Percentiles rank a stretch among this genome's conserved stretches.
Evolutionary conservation across 2,797 vertebrate genomes (phyloP).

Genomic region (Selene dorsalis): DNA sequence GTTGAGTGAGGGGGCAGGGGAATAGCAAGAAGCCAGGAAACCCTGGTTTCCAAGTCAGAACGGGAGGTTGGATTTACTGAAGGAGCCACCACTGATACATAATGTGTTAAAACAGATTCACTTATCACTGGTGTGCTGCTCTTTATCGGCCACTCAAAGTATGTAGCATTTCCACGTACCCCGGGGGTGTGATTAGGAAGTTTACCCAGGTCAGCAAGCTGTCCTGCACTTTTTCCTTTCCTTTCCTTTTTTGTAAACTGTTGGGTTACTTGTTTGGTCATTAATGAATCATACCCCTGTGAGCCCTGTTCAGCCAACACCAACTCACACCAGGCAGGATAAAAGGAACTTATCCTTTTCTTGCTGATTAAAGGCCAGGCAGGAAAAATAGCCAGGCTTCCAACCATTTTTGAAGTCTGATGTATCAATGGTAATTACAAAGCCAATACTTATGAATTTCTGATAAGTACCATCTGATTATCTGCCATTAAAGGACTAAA

Average conservation of each 20-base stretch:
- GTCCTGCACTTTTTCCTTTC: not conserved
- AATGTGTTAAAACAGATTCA: conserved; percentile 27
- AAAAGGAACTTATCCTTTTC: conserved; percentile 14
- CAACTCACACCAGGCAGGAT: conserved; percentile 5
- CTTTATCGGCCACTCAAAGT: conserved; percentile 36
- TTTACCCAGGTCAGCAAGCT: conserved; percentile 39
- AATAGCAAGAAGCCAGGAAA: conserved; percentile 35
- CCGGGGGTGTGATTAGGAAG: conserved; percentile 5
- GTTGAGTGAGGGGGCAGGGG: conserved; percentile 40
- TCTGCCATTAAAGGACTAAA: conserved; percentile 9
- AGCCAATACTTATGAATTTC: not conserved
- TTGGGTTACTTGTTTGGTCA: not conserved
- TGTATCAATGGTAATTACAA: not conserved
- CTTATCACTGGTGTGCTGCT: conserved; percentile 26
- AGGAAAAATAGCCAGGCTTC: not conserved
- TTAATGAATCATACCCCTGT: conserved; percentile 29
- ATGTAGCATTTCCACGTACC: conserved; percentile 40
- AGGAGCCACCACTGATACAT: conserved; percentile 24
- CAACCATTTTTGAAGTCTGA: not conserved
- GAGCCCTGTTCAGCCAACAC: conserved; percentile 15
- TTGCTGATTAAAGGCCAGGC: not conserved
- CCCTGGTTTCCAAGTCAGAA: conserved; percentile 26
- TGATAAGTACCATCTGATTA: not conserved
- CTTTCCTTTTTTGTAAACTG: conserved; percentile 36
- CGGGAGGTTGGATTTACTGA: conserved; percentile 29